These are phyloP conservation scores for Pristionchus japonicus DNA, from an alignment of 2,888 invertebrate species.

Conservation along the genomic window DNA sequence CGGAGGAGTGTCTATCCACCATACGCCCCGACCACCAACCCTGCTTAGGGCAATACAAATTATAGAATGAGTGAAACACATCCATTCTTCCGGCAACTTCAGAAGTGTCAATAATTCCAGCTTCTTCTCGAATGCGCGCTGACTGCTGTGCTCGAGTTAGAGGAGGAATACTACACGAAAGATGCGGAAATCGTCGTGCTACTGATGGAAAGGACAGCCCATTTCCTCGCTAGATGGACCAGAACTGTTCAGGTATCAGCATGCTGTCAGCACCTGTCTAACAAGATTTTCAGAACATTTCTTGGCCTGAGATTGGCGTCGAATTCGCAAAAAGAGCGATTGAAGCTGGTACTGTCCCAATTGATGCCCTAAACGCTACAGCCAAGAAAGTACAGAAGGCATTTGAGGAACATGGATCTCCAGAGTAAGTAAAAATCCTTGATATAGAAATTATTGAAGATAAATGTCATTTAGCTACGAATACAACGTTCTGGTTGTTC, in stretches of 20 bases:
- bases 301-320: neutral
- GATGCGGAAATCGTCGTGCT: neutral
- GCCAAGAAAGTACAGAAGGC: neutral
- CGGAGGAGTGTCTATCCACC: too few relatives aligned
- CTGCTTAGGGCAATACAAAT: too few relatives aligned
- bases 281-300: neutral
- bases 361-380: neutral
- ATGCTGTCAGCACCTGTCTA: too few relatives aligned
- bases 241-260: neutral
- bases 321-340: neutral
- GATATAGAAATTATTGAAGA: too few relatives aligned
- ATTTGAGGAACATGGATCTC: neutral
- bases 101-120: too few relatives aligned
- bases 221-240: neutral
- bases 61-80: too few relatives aligned
- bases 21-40: too few relatives aligned
- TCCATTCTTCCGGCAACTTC: too few relatives aligned
- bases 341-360: neutral
- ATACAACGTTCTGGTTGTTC: neutral
- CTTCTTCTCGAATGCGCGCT: neutral
- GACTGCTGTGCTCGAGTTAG: neutral
- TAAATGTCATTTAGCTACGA: neutral
- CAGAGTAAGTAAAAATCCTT: neutral
- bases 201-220: neutral
- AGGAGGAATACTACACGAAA: neutral